Percentiles rank a stretch among this genome's conserved stretches.
Evolutionary conservation across 2,113 vertebrate genomes (phyloP).

Genomic region (Baryphthengus martii): DNA sequence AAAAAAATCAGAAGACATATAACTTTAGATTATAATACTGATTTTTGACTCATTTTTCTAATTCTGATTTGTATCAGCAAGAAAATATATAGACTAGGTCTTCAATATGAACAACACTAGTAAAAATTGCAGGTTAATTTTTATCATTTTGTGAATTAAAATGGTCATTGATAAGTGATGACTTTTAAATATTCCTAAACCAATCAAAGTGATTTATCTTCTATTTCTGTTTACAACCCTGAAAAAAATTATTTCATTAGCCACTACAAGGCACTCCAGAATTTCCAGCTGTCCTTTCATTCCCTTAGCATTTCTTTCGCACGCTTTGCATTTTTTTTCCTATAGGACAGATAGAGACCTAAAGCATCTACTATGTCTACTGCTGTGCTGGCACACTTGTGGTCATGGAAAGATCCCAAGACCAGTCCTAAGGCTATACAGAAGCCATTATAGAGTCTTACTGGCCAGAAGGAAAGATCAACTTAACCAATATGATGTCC

Average conservation of each 20-base stretch:
- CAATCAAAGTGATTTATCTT: neutral
- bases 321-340: neutral
- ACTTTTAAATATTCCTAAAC: neutral
- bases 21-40: neutral
- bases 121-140: neutral
- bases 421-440: neutral
- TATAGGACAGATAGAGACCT: neutral
- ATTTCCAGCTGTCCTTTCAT: neutral
- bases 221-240: neutral
- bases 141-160: neutral
- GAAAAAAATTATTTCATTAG: neutral
- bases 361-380: neutral
- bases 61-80: neutral
- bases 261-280: neutral
- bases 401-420: neutral
- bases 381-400: neutral
- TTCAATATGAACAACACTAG: neutral
- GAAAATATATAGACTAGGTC: neutral
- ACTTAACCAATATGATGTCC: neutral
- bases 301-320: neutral
- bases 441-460: neutral
- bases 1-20: neutral
- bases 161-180: neutral
- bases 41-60: neutral
- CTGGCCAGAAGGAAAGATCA: neutral